phyloP scores from a whole-genome alignment of 2,113 vertebrate genomes.

The Corvus cornix region DNA sequence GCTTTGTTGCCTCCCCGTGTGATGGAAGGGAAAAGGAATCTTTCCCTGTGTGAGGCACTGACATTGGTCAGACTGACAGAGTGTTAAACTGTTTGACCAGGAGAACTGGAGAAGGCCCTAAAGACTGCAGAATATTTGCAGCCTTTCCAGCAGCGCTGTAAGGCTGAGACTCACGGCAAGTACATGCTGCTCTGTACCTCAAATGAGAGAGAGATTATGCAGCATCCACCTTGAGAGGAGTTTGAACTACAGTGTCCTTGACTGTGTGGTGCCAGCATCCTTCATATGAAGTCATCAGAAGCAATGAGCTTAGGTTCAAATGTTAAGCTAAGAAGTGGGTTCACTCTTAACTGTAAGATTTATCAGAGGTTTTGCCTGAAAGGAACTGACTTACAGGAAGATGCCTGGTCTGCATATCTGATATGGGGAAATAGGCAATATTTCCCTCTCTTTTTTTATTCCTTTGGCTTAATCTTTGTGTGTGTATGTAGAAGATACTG shows the following conservation, averaged over 20 bases:
- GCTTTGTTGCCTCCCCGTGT: not conserved
- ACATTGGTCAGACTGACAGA: not conserved
- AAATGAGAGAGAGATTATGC: not conserved
- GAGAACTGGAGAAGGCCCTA: not conserved
- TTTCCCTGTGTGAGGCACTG: accelerated
- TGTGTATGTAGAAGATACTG: not conserved
- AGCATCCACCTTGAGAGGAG: not conserved
- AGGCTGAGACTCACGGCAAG: not conserved
- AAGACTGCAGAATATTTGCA: not conserved
- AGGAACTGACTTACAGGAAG: conserved; percentile 26
- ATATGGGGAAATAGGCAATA: not conserved
- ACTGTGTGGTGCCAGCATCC: conserved; percentile 8
- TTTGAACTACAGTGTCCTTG: not conserved
- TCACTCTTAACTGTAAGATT: conserved; percentile 4
- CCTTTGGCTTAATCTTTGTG: not conserved
- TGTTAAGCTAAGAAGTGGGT: not conserved
- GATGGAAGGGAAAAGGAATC: not conserved
- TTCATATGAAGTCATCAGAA: conserved; percentile 48
- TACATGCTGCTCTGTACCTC: not conserved
- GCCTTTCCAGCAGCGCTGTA: not conserved
- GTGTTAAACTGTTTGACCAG: not conserved
- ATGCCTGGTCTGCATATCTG: not conserved
- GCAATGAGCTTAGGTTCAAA: conserved; percentile 1
- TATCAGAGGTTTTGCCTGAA: conserved; percentile 24
- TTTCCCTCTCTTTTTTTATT: not conserved